Percentiles rank a stretch among this genome's conserved stretches.
These are phyloP conservation scores for Cylloceria caligata DNA, from an alignment of 2,888 invertebrate genomes.

Conservation along the genomic window DNA sequence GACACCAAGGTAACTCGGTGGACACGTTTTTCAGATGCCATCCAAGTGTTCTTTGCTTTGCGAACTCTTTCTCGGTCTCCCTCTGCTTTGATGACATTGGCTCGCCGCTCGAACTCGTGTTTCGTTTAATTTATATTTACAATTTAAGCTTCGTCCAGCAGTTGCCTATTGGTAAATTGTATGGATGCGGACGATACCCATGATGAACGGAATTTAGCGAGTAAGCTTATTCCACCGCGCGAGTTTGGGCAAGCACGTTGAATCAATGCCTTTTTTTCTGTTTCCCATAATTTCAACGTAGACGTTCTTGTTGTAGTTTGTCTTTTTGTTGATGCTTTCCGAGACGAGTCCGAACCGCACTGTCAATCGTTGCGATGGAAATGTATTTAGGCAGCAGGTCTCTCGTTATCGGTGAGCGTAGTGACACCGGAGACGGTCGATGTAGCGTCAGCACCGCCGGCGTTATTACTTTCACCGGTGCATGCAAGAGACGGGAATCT, in stretches of 20 bases:
- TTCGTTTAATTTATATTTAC: constrained; percentile 25
- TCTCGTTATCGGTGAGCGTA: constrained; percentile 88
- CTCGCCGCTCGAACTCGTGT: not conserved
- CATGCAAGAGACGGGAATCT: constrained; percentile 92
- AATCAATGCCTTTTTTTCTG: not conserved
- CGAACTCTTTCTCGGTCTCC: not conserved
- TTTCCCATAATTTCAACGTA: constrained; percentile 26
- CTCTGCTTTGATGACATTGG: not conserved
- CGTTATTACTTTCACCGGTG: constrained; percentile 85
- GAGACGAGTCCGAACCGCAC: not conserved
- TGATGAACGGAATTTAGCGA: not conserved
- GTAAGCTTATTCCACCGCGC: too few species aligned
- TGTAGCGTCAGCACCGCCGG: constrained; percentile 86
- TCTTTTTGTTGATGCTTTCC: not conserved
- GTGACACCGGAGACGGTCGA: constrained; percentile 90
- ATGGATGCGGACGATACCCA: not conserved
- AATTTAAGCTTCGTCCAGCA: not conserved
- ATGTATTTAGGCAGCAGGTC: constrained; percentile 87
- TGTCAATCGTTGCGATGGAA: not conserved
- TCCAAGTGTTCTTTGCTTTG: not conserved
- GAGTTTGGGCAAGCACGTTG: not conserved
- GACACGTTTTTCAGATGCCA: not conserved
- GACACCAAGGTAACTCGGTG: not conserved
- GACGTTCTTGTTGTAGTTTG: not conserved
- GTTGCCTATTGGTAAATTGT: not conserved